Base-by-base conservation (phyloP, 2,113 vertebrate species). In the Bubo blakistoni region DNA sequence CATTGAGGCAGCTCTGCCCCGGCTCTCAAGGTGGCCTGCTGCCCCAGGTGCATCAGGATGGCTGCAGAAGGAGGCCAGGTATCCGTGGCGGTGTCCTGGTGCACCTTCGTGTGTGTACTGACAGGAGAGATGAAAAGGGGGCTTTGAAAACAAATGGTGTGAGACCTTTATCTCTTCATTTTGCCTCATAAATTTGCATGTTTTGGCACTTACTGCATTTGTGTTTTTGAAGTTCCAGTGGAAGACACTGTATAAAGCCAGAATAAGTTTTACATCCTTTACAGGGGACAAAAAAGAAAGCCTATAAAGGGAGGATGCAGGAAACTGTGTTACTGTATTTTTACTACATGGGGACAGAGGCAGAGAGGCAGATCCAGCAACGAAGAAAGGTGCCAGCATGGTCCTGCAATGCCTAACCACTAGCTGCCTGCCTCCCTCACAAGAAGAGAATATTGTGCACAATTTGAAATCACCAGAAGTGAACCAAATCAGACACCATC, bases 31-130 rank as follows among this genome's bases (percentile, higher is more conserved):
- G 11, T 80, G 25, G 14, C 14, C 73, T 81, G 54, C 40, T 69
- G 44, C 29, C 34, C n/a, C 34, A 29, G 5, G 18, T 32, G 38
- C n/a, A 55, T 18, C 73, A 73, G 49, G 30, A 34, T 26, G 30
- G 59, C 58, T 88, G 46, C 34, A 81, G 69, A 84, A 40, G 58
- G 36, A 54, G 24, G 9, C 36, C 36, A n/a, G 22, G 17, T 44
- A 72, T 16, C 40, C 2, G 0, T 7, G 12, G 25, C 1, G 1
- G 17, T 63, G 29, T 20, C 12, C n/a, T 30, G n/a, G 32, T 59
- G 22, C 32, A 65, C 49, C 65, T 69, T 16, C 1, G 5, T 32
- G 27, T 51, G 38, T 69, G 15, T 26, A 44, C 14, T 1, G 3
- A 70, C 6, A n/a, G 22, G 10, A 4, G 7, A 86, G 38, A 52